Percentiles rank a stretch among this genome's conserved stretches.
These are phyloP conservation scores for Ectemnius cavifrons DNA, from an alignment of 2,888 invertebrate genomes.

Conservation along the genomic window DNA sequence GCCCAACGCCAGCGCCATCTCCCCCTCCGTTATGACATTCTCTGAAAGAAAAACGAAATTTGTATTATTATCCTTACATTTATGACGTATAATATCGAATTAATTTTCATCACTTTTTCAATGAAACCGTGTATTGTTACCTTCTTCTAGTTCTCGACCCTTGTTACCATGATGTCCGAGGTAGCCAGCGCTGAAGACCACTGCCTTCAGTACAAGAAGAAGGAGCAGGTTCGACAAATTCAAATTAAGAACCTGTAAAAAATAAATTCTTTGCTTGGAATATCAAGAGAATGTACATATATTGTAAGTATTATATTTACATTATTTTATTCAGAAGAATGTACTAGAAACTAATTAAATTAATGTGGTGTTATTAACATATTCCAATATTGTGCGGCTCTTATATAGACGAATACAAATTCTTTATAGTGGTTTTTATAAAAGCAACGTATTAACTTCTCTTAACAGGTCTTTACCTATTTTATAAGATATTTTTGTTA, in stretches of 20 bases:
- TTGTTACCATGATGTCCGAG: slow-evolving; percentile 80
- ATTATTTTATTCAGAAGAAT: too few relatives aligned
- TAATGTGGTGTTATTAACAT: neutral
- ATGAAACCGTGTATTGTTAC: slow-evolving; percentile 66
- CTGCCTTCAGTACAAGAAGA: slow-evolving; percentile 88
- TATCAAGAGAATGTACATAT: neutral
- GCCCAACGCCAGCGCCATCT: slow-evolving; percentile 85
- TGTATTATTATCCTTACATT: neutral
- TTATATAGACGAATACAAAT: too few relatives aligned
- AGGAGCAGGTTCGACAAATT: slow-evolving; percentile 91
- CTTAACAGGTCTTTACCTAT: too few relatives aligned
- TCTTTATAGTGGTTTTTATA: too few relatives aligned
- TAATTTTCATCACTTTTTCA: neutral
- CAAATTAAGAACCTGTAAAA: slow-evolving; percentile 85
- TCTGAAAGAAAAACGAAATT: slow-evolving; percentile 53
- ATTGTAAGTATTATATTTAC: too few relatives aligned
- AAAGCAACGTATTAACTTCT: neutral
- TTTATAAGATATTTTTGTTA: too few relatives aligned
- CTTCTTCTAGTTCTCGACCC: slow-evolving; percentile 82
- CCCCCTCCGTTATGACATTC: slow-evolving; percentile 81
- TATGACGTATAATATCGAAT: neutral
- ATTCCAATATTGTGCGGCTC: neutral
- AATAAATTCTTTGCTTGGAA: neutral
- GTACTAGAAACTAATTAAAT: too few relatives aligned
- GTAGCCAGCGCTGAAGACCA: slow-evolving; percentile 90